Conservation (phyloP, 2,888 invertebrate species). For the Timandra comae region DNA sequence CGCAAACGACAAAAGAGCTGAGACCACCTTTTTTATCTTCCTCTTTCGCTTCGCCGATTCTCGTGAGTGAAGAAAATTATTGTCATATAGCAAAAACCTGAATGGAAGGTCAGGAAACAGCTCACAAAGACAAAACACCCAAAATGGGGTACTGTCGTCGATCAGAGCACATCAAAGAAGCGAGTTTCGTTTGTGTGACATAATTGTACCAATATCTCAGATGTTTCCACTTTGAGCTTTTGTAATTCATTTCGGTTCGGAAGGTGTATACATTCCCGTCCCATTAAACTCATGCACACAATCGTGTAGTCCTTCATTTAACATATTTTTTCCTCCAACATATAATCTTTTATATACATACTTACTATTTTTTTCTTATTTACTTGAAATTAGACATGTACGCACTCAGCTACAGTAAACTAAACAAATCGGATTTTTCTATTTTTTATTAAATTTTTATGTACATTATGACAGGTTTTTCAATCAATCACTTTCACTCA, state of each 20-base stretch:
- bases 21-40: constrained; percentile 60
- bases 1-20: constrained; percentile 53
- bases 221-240: constrained; percentile 15
- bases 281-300: no score
- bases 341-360: no score
- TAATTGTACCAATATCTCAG: constrained; percentile 21
- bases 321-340: no score
- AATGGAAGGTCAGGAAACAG: constrained; percentile 44
- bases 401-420: no score
- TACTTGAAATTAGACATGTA: no score
- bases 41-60: constrained; percentile 55
- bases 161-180: constrained; percentile 25
- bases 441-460: no score
- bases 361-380: no score
- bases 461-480: no score
- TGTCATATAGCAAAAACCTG: constrained; percentile 49
- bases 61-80: constrained; percentile 58
- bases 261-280: background rate
- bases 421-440: no score
- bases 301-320: no score
- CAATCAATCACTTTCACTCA: no score
- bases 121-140: constrained; percentile 49
- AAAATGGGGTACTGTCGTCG: constrained; percentile 27
- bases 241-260: constrained; percentile 10
- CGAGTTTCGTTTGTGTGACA: constrained; percentile 17